Percentiles rank a stretch among this genome's conserved stretches.
phyloP scores from a whole-genome alignment of 2,888 invertebrate genomes.

The Chrysina gloriosa region DNA sequence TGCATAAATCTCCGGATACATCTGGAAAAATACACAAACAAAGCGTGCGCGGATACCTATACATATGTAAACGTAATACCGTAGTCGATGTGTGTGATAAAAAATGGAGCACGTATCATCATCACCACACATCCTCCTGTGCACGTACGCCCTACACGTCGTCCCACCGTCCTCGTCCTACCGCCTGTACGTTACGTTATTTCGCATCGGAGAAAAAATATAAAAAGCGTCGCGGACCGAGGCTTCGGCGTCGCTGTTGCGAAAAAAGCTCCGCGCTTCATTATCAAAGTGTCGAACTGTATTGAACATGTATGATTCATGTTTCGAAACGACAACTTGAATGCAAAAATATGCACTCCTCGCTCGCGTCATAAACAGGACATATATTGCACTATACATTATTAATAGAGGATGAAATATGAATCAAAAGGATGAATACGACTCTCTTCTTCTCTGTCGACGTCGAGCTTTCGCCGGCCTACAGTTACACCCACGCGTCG shows the following conservation, averaged over 20 bases:
- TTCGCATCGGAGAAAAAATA: background rate
- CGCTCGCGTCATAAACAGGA: slow-evolving; percentile 63
- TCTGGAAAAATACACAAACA: slow-evolving; percentile 50
- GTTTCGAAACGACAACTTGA: slow-evolving; percentile 64
- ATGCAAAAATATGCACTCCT: slow-evolving; percentile 65
- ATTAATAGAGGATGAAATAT: slow-evolving; percentile 65
- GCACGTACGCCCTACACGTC: background rate
- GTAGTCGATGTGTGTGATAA: slow-evolving; percentile 59
- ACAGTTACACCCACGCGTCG: too few species aligned
- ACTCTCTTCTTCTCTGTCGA: slow-evolving; percentile 33
- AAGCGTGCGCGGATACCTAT: slow-evolving; percentile 51
- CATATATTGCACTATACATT: slow-evolving; percentile 64
- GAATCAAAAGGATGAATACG: slow-evolving; percentile 59
- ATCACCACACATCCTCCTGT: slow-evolving; percentile 2
- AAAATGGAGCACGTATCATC: slow-evolving; percentile 58
- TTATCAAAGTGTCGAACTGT: slow-evolving; percentile 65
- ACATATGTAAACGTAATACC: slow-evolving; percentile 59
- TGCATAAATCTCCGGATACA: slow-evolving; percentile 49
- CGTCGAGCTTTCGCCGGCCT: too few species aligned
- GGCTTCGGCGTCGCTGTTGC: too few species aligned
- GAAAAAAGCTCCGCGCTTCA: slow-evolving; percentile 58
- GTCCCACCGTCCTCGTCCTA: too few species aligned
- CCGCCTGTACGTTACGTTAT: background rate
- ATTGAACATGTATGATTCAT: slow-evolving; percentile 65
- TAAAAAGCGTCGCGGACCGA: slow-evolving; percentile 9